phyloP scores from a whole-genome alignment of 2,113 vertebrate species.

The Burhinus oedicnemus region DNA sequence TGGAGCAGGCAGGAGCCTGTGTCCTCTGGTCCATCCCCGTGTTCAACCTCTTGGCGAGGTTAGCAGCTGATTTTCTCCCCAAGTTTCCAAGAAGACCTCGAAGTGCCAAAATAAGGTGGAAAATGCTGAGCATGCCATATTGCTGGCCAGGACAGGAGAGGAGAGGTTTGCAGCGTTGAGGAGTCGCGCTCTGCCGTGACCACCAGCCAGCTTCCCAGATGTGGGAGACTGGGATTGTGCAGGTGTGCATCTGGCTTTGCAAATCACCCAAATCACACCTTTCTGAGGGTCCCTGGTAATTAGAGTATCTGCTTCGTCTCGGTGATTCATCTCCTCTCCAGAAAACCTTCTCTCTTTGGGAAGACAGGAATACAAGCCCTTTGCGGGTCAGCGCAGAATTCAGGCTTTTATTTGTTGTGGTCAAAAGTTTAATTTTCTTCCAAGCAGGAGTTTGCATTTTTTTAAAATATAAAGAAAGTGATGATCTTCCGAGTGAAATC shows the following conservation, averaged over 20 bases:
- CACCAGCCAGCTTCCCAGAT: not conserved
- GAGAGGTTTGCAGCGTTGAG: not conserved
- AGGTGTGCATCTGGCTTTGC: not conserved
- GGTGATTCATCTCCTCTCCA: not conserved
- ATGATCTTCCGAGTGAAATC: not conserved
- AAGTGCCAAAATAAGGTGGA: not conserved
- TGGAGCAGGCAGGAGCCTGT: not conserved
- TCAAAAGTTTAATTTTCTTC: not conserved
- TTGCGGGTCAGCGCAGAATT: not conserved
- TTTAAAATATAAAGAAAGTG: not conserved
- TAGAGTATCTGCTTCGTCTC: not conserved
- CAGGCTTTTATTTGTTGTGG: not conserved
- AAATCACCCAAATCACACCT: not conserved
- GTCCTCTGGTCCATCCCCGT: not conserved
- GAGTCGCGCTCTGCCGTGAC: not conserved
- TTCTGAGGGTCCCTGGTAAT: not conserved
- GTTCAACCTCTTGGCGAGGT: not conserved
- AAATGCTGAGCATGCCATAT: accelerated
- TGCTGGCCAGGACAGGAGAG: not conserved
- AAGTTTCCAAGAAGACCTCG: not conserved
- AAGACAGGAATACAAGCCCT: not conserved
- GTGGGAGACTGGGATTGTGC: accelerated
- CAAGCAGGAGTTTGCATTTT: not conserved
- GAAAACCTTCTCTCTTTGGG: not conserved
- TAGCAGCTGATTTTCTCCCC: not conserved